Evolutionary conservation across 2,888 invertebrate species (phyloP).

Genomic region (Cerastis leucographa): DNA sequence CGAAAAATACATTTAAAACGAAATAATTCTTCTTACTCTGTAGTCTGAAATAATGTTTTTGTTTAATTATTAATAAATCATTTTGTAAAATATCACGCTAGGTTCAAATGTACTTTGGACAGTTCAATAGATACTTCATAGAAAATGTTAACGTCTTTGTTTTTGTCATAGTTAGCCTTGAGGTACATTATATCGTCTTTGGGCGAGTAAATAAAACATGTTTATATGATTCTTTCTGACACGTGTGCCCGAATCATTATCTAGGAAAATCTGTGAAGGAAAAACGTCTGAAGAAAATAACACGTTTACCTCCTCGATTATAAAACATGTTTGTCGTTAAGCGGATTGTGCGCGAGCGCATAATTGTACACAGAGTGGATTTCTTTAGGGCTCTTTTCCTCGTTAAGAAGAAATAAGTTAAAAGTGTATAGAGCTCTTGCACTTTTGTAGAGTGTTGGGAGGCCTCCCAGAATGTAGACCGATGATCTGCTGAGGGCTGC

Average conservation of each 20-base stretch:
- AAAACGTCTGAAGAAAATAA: constrained; percentile 18
- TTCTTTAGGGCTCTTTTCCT: not conserved
- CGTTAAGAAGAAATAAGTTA: not conserved
- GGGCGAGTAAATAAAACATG: constrained; percentile 17
- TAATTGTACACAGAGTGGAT: not conserved
- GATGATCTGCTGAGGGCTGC: not conserved
- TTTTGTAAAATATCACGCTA: not conserved
- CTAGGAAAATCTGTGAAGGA: not conserved
- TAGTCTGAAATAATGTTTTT: not conserved
- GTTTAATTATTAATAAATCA: not conserved
- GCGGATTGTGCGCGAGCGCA: not conserved
- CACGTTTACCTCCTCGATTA: constrained; percentile 5
- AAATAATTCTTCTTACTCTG: not conserved
- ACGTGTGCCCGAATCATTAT: constrained; percentile 22
- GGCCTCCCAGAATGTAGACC: not conserved
- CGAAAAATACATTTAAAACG: no score
- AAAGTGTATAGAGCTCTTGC: not conserved
- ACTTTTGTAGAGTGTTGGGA: not conserved
- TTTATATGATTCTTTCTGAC: not conserved
- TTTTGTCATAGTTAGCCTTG: constrained; percentile 16
- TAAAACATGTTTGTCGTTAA: not conserved
- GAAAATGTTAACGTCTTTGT: constrained; percentile 5
- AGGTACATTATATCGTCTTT: not conserved
- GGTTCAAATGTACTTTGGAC: not conserved
- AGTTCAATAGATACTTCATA: not conserved